Conservation (phyloP, 2,797 vertebrate species). For the Tamandua tetradactyla region DNA sequence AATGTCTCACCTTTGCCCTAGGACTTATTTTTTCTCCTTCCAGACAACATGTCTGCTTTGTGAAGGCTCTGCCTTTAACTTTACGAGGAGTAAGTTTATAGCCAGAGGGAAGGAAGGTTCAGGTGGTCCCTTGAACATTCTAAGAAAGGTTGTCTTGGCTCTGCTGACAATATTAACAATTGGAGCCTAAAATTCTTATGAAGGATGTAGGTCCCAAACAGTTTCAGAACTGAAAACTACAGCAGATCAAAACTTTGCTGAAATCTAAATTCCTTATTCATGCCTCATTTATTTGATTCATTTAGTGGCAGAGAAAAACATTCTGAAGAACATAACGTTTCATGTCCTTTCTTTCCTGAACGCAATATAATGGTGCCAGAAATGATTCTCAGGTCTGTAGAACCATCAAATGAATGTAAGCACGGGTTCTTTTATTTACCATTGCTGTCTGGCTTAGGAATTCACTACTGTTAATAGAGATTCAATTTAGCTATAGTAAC, state of each 20-base stretch:
- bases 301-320: constrained; percentile 3
- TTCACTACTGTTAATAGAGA: constrained; percentile 84
- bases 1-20: neutral
- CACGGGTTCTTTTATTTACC: constrained; percentile 83
- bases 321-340: constrained; percentile 57
- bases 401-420: constrained; percentile 82
- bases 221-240: constrained; percentile 7
- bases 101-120: neutral
- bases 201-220: neutral
- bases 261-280: neutral
- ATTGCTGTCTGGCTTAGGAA: constrained; percentile 79
- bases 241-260: neutral
- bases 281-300: constrained; percentile 29
- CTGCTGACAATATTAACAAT: neutral
- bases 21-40: neutral
- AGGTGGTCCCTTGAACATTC: constrained; percentile 1
- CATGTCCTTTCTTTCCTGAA: constrained; percentile 74
- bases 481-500: constrained; percentile 77
- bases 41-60: neutral
- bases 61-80: neutral
- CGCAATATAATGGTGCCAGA: constrained; percentile 75
- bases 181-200: neutral
- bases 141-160: neutral
- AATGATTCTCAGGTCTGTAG: constrained; percentile 74
- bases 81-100: constrained; percentile 29